Evolutionary conservation across 2,113 vertebrate species (phyloP).

Genomic region (Myrmophylax atrothorax): DNA sequence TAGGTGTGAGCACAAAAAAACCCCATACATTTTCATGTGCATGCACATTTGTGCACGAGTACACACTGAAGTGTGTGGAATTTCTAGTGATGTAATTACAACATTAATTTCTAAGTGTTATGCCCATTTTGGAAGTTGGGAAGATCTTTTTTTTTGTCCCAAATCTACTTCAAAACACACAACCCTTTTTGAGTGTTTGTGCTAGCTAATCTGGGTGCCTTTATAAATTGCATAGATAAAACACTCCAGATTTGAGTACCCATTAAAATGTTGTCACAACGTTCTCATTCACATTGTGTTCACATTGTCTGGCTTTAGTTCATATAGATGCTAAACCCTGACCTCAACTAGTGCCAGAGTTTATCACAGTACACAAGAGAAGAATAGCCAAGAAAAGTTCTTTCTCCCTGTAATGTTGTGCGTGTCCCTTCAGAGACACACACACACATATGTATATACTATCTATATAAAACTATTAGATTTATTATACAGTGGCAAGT

Average conservation of each 20-base stretch:
- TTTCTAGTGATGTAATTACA: not conserved
- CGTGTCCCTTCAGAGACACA: not conserved
- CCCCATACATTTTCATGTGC: not conserved
- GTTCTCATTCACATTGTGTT: not conserved
- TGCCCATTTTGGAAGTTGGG: not conserved
- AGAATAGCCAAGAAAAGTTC: not conserved
- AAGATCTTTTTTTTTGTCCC: not conserved
- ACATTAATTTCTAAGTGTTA: not conserved
- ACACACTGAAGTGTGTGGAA: not conserved
- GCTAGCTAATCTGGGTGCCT: not conserved
- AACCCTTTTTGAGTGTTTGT: not conserved
- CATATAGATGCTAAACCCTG: not conserved
- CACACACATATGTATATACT: slow-evolving; percentile 39
- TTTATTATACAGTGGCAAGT: slow-evolving; percentile 71
- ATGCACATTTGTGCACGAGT: not conserved
- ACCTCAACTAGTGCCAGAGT: not conserved
- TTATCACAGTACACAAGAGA: not conserved
- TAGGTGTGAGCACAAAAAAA: fast-evolving
- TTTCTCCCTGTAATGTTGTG: not conserved
- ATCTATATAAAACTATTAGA: slow-evolving; percentile 63
- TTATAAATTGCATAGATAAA: not conserved
- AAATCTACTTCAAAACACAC: not conserved
- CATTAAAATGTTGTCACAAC: not conserved
- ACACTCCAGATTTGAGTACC: not conserved
- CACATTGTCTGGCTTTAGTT: not conserved